Evolutionary conservation across 1,140 invertebrate species (phyloP).

Genomic region (Diachasma alloeum): DNA sequence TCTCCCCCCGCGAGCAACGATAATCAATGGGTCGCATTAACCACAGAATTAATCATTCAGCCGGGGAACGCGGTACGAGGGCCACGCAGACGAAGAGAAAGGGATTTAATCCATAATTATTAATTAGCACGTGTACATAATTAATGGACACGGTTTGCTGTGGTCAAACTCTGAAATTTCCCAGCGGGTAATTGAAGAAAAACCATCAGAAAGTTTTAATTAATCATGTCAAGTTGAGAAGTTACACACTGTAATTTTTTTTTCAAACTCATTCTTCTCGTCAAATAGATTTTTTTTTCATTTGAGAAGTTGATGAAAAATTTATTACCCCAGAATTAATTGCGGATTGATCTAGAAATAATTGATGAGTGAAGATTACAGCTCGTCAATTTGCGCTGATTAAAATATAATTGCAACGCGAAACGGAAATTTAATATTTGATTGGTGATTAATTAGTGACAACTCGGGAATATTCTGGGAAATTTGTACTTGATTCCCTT

Average conservation of each 20-base stretch:
- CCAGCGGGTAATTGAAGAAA: not conserved
- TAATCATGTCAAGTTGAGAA: not conserved
- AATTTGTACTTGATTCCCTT: too few relatives aligned
- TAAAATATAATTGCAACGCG: too few relatives aligned
- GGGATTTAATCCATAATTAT: conserved; percentile 1
- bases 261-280: not conserved
- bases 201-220: not conserved
- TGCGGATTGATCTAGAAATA: too few relatives aligned
- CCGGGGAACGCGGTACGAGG: not conserved
- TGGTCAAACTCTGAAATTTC: not conserved
- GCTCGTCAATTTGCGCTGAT: too few relatives aligned
- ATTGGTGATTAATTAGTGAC: too few relatives aligned
- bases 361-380: too few relatives aligned
- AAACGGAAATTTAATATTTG: too few relatives aligned
- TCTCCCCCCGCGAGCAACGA: not conserved
- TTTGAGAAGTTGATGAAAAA: not conserved
- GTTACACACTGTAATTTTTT: not conserved
- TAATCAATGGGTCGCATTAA: conserved; percentile 5
- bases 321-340: not conserved
- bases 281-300: too few relatives aligned
- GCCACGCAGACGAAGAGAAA: not conserved
- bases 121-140: not conserved
- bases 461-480: too few relatives aligned
- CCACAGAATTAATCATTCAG: not conserved
- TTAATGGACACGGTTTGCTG: not conserved